Evolutionary conservation across 2,113 vertebrate species (phyloP), one percentile per base, ranked within the genome.

Genomic region (Engystomops pustulosus): DNA sequence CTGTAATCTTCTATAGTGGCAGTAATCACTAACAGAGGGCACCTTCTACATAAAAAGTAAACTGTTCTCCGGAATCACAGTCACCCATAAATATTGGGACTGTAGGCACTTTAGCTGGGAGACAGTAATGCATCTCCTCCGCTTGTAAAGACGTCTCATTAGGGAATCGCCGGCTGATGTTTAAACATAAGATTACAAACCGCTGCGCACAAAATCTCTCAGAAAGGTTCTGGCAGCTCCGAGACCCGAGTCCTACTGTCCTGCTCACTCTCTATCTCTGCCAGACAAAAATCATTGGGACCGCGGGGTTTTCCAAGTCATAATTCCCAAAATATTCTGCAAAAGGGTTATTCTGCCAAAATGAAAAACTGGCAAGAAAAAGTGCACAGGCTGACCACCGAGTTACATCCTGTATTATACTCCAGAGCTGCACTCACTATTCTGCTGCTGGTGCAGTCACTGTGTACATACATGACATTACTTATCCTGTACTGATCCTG

Each of bases 81-180:
- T 45, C 36, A 27, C 72, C 81, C 72, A 77, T 84, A 84, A 84
- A 77, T 67, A 84, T 84, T 51, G 60, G 23, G 81, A 38, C 81
- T 84, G 55, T 15, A 32, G 51, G 58, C 72, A 77, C 72, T 77
- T 77, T 51, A 77, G 58, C 81, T 27, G 11, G 58, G 58, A 45
- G 55, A 68, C 44, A 41, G 71, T 51, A 84, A 77, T 67, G 58
- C 71, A 51, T 84, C 71, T 84, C 72, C 47, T 84, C 60, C 3
- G 81, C 81, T 68, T 77, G 81, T 77, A 38, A 76, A 77, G 71
- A 68, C 25, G 71, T 76, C 81, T 84, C 81, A 38, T 84, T 67
- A 68, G 81, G 58, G 72, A 77, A 67, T 67, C 34, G 71, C 71
- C n/a, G 81, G 53, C 81, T 84, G 71, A 67, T 84, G 81, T 77